Evolutionary conservation across 2,113 vertebrate genomes (phyloP), one percentile per base, ranked within the genome.

Genomic region (Podarcis cretensis): DNA sequence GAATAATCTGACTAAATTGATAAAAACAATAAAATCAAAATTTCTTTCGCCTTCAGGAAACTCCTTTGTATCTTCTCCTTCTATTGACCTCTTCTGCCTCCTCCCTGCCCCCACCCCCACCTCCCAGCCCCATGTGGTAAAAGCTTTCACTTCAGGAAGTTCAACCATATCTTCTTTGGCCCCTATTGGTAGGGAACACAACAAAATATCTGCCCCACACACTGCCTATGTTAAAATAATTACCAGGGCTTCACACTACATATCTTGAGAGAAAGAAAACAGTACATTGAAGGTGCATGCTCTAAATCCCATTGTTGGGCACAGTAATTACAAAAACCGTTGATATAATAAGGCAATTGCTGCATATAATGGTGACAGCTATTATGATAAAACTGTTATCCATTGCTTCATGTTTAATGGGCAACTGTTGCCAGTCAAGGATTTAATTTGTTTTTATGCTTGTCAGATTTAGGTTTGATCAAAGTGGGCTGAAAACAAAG

Each of bases 381-480:
- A 82, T 90, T 90, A 92, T 86, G 91, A 89, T 14, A 87, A 73
- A 27, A 91, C 74, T 43, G 10, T 89, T 95, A 5, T 0, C 66
- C 86, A 76, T n/a, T 48, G 92, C 84, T 54, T 54, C 48, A 54
- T 54, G 48, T 54, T 54, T 54, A 92, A 84, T 3, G 80, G 91
- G 90, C 80, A 94, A 83, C 30, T 48, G 90, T 95, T 95, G 71
- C 57, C 30, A 86, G 25, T 88, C 87, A 89, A 0, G 92, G 75
- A 89, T 88, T 91, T 90, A 90, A 94, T 95, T 95, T 95, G 89
- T 86, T 95, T 96, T 95, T 92, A 94, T 0, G 3, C 90, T 91
- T 96, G 83, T 95, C 92, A 91, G 89, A 93, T 93, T 48, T 91
- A 89, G 85, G 90, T 92, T 93, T 92, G 91, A 96, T 95, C 87